phyloP scores from a whole-genome alignment of 2,888 invertebrate species.

The Megamerina dolium region DNA sequence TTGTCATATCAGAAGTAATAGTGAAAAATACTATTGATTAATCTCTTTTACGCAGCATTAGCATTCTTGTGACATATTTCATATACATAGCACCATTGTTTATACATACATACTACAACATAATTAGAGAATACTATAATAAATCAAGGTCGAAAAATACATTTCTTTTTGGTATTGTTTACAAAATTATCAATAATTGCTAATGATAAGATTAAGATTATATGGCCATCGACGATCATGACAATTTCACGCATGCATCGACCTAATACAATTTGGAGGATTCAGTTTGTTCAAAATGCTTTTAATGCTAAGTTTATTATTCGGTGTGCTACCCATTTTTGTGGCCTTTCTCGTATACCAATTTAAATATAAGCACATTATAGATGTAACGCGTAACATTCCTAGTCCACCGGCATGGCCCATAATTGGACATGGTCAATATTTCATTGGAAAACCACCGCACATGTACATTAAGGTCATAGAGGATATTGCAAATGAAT shows the following conservation, averaged over 20 bases:
- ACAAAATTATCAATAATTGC: too few species aligned
- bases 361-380: slow-evolving; percentile 33
- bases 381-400: slow-evolving; percentile 33
- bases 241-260: not conserved
- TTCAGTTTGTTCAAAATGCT: slow-evolving; percentile 24
- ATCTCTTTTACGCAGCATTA: too few species aligned
- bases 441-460: slow-evolving; percentile 50
- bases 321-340: slow-evolving; percentile 12
- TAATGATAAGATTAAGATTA: not conserved
- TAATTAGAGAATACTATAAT: too few species aligned
- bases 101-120: too few species aligned
- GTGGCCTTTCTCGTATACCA: slow-evolving; percentile 25
- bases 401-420: slow-evolving; percentile 49
- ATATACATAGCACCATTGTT: too few species aligned
- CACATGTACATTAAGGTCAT: slow-evolving; percentile 37
- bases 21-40: too few species aligned
- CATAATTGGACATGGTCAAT: slow-evolving; percentile 52
- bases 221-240: not conserved
- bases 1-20: too few species aligned
- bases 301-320: slow-evolving; percentile 23
- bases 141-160: too few species aligned
- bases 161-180: too few species aligned
- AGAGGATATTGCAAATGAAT: slow-evolving; percentile 39
- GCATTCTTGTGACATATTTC: too few species aligned
- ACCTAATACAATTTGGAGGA: too few species aligned